Conservation (phyloP, 2,888 invertebrate species). For the Meliscaeva auricollis region DNA sequence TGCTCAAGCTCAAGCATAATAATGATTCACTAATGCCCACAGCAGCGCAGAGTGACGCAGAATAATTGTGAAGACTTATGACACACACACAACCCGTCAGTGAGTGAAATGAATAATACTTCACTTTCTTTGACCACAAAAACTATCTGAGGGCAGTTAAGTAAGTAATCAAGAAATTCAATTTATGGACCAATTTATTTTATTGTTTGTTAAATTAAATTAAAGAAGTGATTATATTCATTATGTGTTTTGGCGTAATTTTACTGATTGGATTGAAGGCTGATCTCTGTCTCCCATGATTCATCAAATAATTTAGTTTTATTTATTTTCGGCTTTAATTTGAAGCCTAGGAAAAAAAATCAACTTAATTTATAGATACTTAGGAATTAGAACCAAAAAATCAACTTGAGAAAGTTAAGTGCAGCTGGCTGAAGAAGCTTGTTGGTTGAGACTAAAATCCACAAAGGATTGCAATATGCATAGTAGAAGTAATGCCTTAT, state of each 20-base stretch:
- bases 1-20: not conserved
- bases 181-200: slow-evolving; percentile 10
- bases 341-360: too few relatives aligned
- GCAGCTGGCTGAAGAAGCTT: too few relatives aligned
- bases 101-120: not conserved
- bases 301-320: too few relatives aligned
- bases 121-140: slow-evolving; percentile 32
- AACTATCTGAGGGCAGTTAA: not conserved
- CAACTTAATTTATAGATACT: too few relatives aligned
- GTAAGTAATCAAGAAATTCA: not conserved
- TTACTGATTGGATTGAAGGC: not conserved
- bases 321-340: too few relatives aligned
- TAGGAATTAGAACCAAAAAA: too few relatives aligned
- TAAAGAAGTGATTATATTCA: not conserved
- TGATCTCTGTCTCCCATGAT: not conserved
- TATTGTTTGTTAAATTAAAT: not conserved
- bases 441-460: too few relatives aligned
- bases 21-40: slow-evolving; percentile 29
- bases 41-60: not conserved
- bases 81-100: not conserved
- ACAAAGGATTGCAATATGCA: too few relatives aligned
- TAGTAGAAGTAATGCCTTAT: too few relatives aligned
- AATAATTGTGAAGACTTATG: not conserved
- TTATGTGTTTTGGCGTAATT: not conserved
- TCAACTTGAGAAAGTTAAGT: too few relatives aligned